These are phyloP conservation scores for Drosophila santomea DNA, from an alignment of 1,140 invertebrate species.

Conservation along the genomic window DNA sequence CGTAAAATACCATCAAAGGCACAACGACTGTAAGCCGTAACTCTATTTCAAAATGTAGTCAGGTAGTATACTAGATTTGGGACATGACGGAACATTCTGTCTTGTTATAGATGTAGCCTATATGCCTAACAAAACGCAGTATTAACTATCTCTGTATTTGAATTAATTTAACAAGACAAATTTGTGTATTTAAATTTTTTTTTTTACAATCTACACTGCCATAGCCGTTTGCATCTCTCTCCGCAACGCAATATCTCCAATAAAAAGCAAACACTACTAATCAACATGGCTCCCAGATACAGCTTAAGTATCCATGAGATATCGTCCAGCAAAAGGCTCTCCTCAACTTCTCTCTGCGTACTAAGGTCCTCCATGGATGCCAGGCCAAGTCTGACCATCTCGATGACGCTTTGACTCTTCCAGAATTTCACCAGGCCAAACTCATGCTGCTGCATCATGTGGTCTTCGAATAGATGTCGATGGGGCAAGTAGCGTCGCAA, in stretches of 20 bases:
- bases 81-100: too few species aligned
- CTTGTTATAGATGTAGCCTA: too few species aligned
- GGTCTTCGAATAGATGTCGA: slow-evolving; percentile 49
- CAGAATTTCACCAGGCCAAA: slow-evolving; percentile 46
- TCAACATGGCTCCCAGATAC: slow-evolving; percentile 8
- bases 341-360: neutral
- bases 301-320: slow-evolving; percentile 42
- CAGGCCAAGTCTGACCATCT: slow-evolving; percentile 37
- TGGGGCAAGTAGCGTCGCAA: slow-evolving; percentile 42
- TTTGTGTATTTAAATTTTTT: neutral
- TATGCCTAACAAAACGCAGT: too few species aligned
- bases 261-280: slow-evolving; percentile 28
- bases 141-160: too few species aligned
- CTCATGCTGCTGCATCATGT: slow-evolving; percentile 40
- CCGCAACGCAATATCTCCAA: slow-evolving; percentile 22
- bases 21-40: too few species aligned
- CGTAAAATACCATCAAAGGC: too few species aligned
- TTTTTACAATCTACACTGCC: neutral
- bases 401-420: slow-evolving; percentile 32
- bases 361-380: slow-evolving; percentile 31
- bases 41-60: too few species aligned
- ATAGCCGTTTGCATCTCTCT: neutral
- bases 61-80: too few species aligned
- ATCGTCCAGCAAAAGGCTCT: slow-evolving; percentile 15
- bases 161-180: too few species aligned